Base-by-base conservation (phyloP, 2,113 vertebrate species). In the Neofelis nebulosa region DNA sequence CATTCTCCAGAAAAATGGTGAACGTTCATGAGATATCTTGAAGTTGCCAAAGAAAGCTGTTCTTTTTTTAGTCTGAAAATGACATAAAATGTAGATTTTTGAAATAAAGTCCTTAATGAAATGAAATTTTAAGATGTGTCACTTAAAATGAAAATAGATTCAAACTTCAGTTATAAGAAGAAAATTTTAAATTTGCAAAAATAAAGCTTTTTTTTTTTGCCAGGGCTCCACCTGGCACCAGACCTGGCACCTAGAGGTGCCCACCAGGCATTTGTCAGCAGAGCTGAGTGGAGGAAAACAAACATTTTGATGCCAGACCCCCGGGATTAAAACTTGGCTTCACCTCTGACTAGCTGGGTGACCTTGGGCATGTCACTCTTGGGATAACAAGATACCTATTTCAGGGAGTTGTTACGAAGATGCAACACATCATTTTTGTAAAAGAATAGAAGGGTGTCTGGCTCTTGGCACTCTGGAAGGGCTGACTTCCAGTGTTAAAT, bases 171-270 rank as follows among this genome's bases (percentile, higher is more conserved):
- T 65, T 81, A 55, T 65, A 89, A 80, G 94, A 93, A 48, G 36
- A 80, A 88, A 95, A 78, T 91, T 85, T 66, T 71, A 94, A 89
- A 86, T 71, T 66, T 18, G 92, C 61, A 33, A 80, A 69, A 92
- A 85, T 29, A 66, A 82, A 86, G 41, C 8, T 38, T 4, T 94
- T 89, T 66, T 14, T 14, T 89, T 38, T 69, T 79, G 50, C 68
- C 38, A 68, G 61, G 50, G 55, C 78, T 88, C 10, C 7, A 61
- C 68, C 11, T 90, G 74, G 55, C 84, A 82, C 55, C 80, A 87
- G 21, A 36, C 27, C 61, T 82, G 25, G 52, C 41, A 94, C 55
- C 55, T 45, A 45, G 13, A 91, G 33, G 33, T 68, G 4, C 68
- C 48, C 41, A 79, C 73, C 33, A 57, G 65, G 41, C n/a, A 84